Conservation (phyloP, 1,140 invertebrate genomes). For the Drosophila malerkotliana region DNA sequence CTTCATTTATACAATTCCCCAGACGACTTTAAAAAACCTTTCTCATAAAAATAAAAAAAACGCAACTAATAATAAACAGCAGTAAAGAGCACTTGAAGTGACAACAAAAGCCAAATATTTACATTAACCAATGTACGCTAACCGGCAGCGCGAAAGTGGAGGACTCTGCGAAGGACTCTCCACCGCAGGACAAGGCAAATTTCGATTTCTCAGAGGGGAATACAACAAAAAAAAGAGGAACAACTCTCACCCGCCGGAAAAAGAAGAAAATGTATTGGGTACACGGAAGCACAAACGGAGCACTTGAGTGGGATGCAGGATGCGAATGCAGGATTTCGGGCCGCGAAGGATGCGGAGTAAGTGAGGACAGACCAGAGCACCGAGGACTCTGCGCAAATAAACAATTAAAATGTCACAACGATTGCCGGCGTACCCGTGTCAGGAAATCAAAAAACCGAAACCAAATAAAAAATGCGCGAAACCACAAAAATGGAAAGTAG, state of each 20-base stretch:
- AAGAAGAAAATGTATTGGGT: slow-evolving; percentile 35
- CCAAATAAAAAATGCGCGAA: slow-evolving; percentile 42
- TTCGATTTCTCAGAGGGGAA: slow-evolving; percentile 34
- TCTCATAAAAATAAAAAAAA: slow-evolving; percentile 13
- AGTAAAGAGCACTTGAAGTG: slow-evolving; percentile 67
- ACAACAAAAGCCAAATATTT: slow-evolving; percentile 77
- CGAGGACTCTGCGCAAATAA: slow-evolving; percentile 75
- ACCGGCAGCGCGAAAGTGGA: slow-evolving; percentile 28
- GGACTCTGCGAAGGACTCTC: slow-evolving; percentile 46
- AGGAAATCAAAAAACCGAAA: slow-evolving; percentile 76
- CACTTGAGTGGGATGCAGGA: slow-evolving; percentile 52
- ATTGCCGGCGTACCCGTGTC: slow-evolving; percentile 78
- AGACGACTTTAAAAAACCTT: slow-evolving; percentile 10
- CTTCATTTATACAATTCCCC: not conserved
- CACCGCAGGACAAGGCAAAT: slow-evolving; percentile 25
- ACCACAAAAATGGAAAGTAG: slow-evolving; percentile 44
- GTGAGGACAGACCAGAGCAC: slow-evolving; percentile 40
- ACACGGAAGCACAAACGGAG: slow-evolving; percentile 14
- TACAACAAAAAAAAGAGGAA: slow-evolving; percentile 5
- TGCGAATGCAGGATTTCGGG: slow-evolving; percentile 18
- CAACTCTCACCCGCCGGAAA: slow-evolving; percentile 63
- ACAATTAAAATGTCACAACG: slow-evolving; percentile 84
- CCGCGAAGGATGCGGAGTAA: slow-evolving; percentile 31
- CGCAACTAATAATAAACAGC: slow-evolving; percentile 58
- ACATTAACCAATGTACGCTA: slow-evolving; percentile 59